These are phyloP conservation scores for Beaufortia kweichowensis DNA, from an alignment of 2,113 vertebrate species.

Conservation along the genomic window DNA sequence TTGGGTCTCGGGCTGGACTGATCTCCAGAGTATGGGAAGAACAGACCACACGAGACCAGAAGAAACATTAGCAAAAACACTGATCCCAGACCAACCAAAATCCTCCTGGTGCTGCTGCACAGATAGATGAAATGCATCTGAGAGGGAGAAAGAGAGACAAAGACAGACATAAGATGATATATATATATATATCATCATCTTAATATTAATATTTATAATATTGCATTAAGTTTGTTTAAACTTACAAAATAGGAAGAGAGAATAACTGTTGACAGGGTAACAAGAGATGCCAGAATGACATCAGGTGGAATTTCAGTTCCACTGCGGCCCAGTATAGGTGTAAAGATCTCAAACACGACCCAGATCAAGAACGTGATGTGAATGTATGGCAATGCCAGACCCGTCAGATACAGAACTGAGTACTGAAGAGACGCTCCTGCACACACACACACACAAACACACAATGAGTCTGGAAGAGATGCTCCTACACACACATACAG, in stretches of 20 bases:
- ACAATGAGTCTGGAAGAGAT: conserved; percentile 78
- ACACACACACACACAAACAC: conserved; percentile 41
- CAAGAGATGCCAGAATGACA: conserved; percentile 82
- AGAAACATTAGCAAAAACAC: conserved; percentile 79
- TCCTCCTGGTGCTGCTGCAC: conserved; percentile 81
- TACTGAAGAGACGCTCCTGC: conserved; percentile 86
- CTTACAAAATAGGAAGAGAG: conserved; percentile 95
- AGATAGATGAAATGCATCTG: conserved; percentile 95
- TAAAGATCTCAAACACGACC: conserved; percentile 96
- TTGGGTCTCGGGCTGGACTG: conserved; percentile 85
- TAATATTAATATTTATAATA: background rate
- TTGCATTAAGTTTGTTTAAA: background rate
- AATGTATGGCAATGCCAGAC: conserved; percentile 86
- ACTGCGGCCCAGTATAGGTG: conserved; percentile 92
- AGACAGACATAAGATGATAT: background rate
- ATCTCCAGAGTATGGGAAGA: conserved; percentile 88
- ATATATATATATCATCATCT: no score
- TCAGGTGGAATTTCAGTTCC: conserved; percentile 94
- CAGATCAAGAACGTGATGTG: conserved; percentile 92
- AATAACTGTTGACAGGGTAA: conserved; percentile 80
- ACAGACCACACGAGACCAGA: conserved; percentile 84
- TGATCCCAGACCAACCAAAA: conserved; percentile 76
- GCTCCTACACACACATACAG: conserved; percentile 74
- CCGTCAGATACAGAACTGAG: conserved; percentile 81
- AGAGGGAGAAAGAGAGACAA: background rate